Evolutionary conservation across 2,888 invertebrate species (phyloP), one percentile per base, ranked within the genome.

Genomic region (Alsophila aescularia): DNA sequence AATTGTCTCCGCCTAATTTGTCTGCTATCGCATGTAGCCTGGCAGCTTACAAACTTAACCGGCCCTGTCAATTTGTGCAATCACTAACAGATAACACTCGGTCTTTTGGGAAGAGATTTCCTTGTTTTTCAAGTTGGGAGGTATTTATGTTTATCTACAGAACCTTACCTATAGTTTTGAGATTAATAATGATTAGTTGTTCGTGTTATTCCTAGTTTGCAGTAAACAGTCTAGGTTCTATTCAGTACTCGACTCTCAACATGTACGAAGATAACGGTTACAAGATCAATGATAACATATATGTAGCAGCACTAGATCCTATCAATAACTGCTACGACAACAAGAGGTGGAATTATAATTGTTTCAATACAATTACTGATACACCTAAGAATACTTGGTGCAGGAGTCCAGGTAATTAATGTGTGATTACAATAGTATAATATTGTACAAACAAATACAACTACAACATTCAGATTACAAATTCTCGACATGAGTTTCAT

Each of bases 11-110:
- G 29, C 80, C 92, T 8, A 72, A 82, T 4, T 87, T 93, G 49
- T 73, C 93, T 2, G 91, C 94, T 7, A 42, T 64, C n/a, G 58
- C 64, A 6, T 56, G 64, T 32, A 51, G 55, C 24, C 73, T 96
- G n/a, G 96, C 94, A 0, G 93, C 94, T 0, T 77, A 92, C 61
- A 92, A 92, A 59, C 79, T 94, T 1, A 92, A 93, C 72, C 79
- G 82, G 50, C 95, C 96, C 0, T 94, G 95, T 2, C 92, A 95
- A 49, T 86, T 96, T 54, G 86, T 93, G 41, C 75, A 95, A 76
- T 88, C 94, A 6, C 83, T 96, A 40, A 92, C 93, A 51, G 92
- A 93, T 24, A 94, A 93, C 67, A 94, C 95, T 93, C 87, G 86
- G 50, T 81, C 92, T 39, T 69, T 92, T 2, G 94, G 94, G 0